Evolutionary conservation across 2,888 invertebrate species (phyloP).

Genomic region (Prosapia bicincta): DNA sequence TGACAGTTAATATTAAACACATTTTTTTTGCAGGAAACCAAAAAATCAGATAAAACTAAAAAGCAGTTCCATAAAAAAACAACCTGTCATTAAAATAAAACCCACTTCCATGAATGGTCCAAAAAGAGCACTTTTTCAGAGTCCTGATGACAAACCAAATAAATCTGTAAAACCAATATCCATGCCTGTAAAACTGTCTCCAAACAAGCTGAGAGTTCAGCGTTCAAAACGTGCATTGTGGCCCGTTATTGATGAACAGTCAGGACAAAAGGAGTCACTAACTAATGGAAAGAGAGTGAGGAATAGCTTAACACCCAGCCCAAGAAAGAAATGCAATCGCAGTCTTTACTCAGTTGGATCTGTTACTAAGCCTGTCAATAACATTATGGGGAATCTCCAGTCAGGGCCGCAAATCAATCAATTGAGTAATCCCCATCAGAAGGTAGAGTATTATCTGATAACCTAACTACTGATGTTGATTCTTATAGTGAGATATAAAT

Average conservation of each 20-base stretch:
- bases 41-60: conserved; percentile 42
- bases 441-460: not conserved
- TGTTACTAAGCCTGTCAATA: not conserved
- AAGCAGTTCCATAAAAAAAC: conserved; percentile 48
- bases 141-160: conserved; percentile 53
- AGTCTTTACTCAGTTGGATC: not conserved
- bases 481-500: no score
- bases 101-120: conserved; percentile 45
- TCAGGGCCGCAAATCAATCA: not conserved
- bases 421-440: not conserved
- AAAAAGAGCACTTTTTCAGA: conserved; percentile 71
- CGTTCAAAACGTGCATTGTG: conserved; percentile 64
- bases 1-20: not conserved
- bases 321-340: not conserved
- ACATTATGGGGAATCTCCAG: not conserved
- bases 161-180: conserved; percentile 3
- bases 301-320: not conserved
- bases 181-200: conserved; percentile 44
- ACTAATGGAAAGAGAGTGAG: conserved; percentile 20
- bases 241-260: conserved; percentile 46
- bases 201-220: conserved; percentile 51
- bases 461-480: no score
- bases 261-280: conserved; percentile 17
- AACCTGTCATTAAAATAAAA: conserved; percentile 45
- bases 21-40: conserved; percentile 29